Evolutionary conservation across 2,888 invertebrate species (phyloP).

Genomic region (Plagiodera versicolora): DNA sequence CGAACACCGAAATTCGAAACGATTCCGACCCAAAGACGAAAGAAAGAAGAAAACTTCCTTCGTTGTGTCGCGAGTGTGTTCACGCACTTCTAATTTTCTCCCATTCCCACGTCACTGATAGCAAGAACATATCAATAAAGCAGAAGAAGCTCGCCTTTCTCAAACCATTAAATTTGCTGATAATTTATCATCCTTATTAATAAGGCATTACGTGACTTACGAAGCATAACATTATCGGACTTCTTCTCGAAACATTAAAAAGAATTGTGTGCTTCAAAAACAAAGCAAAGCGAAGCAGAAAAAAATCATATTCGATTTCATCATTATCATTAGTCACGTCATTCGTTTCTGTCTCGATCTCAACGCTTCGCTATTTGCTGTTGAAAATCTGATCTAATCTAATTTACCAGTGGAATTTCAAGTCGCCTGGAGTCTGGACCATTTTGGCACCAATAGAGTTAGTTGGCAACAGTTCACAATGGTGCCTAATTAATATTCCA

Average conservation of each 20-base stretch:
- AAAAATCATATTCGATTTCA: not conserved
- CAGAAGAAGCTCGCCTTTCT: slow-evolving; percentile 18
- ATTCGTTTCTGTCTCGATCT: no score
- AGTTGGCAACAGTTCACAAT: no score
- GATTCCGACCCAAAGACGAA: not conserved
- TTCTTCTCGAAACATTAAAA: slow-evolving; percentile 13
- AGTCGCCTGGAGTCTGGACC: no score
- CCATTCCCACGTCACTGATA: slow-evolving; percentile 16
- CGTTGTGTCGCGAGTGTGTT: no score
- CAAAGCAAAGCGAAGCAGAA: no score
- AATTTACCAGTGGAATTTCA: no score
- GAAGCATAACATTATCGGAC: slow-evolving; percentile 17
- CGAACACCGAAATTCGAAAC: not conserved
- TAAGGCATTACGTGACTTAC: slow-evolving; percentile 23
- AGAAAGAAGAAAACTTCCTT: not conserved
- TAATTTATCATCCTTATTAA: slow-evolving; percentile 22
- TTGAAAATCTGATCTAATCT: no score
- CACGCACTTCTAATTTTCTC: no score
- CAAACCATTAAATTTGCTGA: slow-evolving; percentile 19
- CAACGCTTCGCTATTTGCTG: no score
- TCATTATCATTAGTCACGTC: not conserved
- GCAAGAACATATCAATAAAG: slow-evolving; percentile 17
- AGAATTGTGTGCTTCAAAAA: not conserved
- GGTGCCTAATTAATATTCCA: no score
- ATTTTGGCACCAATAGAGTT: no score